A percentile compares a stretch with the other conserved stretches of the same genome.
Evolutionary conservation across 2,113 vertebrate genomes (phyloP).

Genomic region (Mormoops blainvillei): DNA sequence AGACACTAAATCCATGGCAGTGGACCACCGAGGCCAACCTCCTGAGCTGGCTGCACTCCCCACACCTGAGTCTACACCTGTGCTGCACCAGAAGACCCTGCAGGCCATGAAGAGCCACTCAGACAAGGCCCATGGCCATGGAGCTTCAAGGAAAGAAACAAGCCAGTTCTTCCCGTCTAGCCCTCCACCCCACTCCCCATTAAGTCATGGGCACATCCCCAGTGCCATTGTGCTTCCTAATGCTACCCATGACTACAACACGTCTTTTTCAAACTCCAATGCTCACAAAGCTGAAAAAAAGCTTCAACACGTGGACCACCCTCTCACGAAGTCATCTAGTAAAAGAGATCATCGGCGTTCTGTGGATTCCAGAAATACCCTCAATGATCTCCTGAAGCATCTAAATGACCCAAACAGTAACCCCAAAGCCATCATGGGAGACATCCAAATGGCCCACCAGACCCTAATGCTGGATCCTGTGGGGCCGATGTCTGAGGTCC

Average conservation of each 20-base stretch:
- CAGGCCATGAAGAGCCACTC: constrained; percentile 93
- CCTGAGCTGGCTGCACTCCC: constrained; percentile 95
- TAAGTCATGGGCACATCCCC: constrained; percentile 93
- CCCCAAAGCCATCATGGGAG: constrained; percentile 92
- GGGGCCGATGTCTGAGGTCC: constrained; percentile 92
- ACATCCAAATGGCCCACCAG: constrained; percentile 89
- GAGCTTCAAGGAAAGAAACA: constrained; percentile 87
- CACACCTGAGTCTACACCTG: constrained; percentile 95
- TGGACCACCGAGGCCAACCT: constrained; percentile 89
- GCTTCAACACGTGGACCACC: constrained; percentile 85
- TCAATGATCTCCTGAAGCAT: constrained; percentile 97
- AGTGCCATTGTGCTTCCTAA: constrained; percentile 98
- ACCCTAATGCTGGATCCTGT: constrained; percentile 93
- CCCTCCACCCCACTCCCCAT: constrained; percentile 88
- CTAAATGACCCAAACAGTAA: constrained; percentile 90
- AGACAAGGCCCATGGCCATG: constrained; percentile 85
- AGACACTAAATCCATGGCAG: constrained; percentile 91
- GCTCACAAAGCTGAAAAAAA: constrained; percentile 91
- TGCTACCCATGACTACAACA: constrained; percentile 92
- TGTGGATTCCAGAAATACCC: constrained; percentile 95
- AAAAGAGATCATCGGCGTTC: constrained; percentile 93
- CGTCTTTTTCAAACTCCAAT: constrained; percentile 87
- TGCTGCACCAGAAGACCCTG: constrained; percentile 93
- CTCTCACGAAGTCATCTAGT: constrained; percentile 84
- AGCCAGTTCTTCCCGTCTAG: constrained; percentile 91